Base-by-base conservation (phyloP, 2,888 invertebrate genomes). In the Lochmaea crataegi region DNA sequence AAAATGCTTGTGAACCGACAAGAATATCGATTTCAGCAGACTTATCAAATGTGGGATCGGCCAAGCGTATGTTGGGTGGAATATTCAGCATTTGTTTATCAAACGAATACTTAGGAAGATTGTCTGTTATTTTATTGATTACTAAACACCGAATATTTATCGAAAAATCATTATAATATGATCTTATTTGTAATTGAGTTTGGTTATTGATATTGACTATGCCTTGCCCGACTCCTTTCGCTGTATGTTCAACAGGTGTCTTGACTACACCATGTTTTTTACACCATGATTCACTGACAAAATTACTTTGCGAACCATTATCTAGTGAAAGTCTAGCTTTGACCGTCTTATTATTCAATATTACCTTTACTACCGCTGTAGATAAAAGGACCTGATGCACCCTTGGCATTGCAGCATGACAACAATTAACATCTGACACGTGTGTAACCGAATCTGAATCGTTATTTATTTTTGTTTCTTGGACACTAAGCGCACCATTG, bases 301-400 rank as follows among this genome's bases (percentile, higher is more conserved):
- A 72, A 51, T 72, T 60, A 22, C 67, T 72, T 16, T 72, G 72
- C 0, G 72, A 72, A 18, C 67, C 72, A 1, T 16, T 57, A 51
- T 73, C 73, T 56, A 22, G 22, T 22, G 2, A 22, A 22, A 22
- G 22, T 22, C 22, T 22, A 69, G 68, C 63, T 7, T 42, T 60
- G 42, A 53, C n/a, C 16, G 42, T 32, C 32, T 64, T 57, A 10
- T 48, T 56, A 14, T 32, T 32, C n/a, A 65, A 10, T 22, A 18
- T 41, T 51, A 67, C 45, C 26, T 72, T 63, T 32, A 67, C 45
- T 61, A 60, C 32, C 14, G 63, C 63, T 12, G 71, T 67, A 7
- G 65, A 38, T 18, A 70, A 61, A 22, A 71, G 22, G 45, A 56
- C 38, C 14, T 70, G 68, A 26, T 32, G n/a, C 60, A 58, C 68